A percentile compares a stretch with the other conserved stretches of the same genome.
Evolutionary conservation across 1,140 invertebrate species (phyloP).

Genomic region (Lordiphosa collinella): DNA sequence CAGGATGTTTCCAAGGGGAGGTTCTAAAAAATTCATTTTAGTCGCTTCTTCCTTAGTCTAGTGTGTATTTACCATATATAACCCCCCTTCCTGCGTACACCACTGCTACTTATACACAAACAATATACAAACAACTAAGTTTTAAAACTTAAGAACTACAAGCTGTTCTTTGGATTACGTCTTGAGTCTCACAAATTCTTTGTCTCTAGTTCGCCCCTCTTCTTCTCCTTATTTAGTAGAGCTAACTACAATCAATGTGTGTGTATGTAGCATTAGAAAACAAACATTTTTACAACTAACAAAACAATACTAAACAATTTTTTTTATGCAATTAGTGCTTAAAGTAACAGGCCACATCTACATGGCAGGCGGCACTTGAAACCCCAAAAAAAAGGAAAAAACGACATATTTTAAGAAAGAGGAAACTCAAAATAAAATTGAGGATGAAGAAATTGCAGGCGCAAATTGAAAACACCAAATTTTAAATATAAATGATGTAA

Average conservation of each 20-base stretch:
- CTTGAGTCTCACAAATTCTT: too few relatives aligned
- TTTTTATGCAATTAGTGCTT: conserved; percentile 41
- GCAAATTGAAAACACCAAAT: conserved; percentile 71
- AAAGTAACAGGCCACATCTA: conserved; percentile 62
- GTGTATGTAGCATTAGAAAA: conserved; percentile 54
- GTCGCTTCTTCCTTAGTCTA: too few relatives aligned
- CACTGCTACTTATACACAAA: too few relatives aligned
- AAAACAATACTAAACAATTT: conserved; percentile 17
- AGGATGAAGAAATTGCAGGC: conserved; percentile 29
- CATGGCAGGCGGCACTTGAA: conserved; percentile 50
- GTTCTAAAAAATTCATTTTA: too few relatives aligned
- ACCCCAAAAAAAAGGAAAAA: not conserved
- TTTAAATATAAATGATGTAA: conserved; percentile 56
- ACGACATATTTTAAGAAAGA: conserved; percentile 21
- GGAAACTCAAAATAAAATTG: conserved; percentile 17
- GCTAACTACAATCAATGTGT: conserved; percentile 63
- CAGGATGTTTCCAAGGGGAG: too few relatives aligned
- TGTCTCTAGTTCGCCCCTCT: not conserved
- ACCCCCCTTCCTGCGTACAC: too few relatives aligned
- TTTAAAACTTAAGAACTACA: conserved; percentile 4
- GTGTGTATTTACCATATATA: too few relatives aligned
- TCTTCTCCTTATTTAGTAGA: conserved; percentile 31
- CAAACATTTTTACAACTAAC: conserved; percentile 8
- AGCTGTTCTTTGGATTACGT: too few relatives aligned
- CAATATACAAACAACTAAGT: too few relatives aligned